phyloP scores from a whole-genome alignment of 2,797 vertebrate species.

The Petrocephalus schoutedeni region DNA sequence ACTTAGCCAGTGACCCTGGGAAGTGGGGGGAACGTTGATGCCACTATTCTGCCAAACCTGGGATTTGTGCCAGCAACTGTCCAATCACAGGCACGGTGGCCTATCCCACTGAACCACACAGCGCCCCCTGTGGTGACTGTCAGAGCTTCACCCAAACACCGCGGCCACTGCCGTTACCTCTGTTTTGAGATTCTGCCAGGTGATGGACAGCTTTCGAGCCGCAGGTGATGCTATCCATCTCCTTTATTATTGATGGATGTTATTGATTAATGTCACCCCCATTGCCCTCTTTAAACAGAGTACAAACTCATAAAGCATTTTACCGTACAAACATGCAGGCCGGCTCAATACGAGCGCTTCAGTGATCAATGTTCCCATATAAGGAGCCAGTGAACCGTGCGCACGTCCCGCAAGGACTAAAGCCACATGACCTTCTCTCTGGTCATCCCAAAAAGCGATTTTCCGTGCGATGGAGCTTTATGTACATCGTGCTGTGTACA shows the following conservation, averaged over 20 bases:
- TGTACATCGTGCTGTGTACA: not conserved
- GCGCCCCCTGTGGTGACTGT: not conserved
- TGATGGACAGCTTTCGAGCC: not conserved
- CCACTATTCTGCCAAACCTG: not conserved
- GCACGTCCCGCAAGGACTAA: not conserved
- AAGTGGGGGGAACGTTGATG: not conserved
- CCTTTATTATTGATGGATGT: conserved; percentile 14
- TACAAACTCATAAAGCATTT: not conserved
- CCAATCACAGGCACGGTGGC: not conserved
- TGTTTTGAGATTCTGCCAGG: not conserved
- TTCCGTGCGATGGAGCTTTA: not conserved
- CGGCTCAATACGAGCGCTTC: not conserved
- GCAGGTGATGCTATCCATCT: too few species aligned
- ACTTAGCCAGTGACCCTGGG: not conserved
- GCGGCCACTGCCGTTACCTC: not conserved
- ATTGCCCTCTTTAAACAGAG: conserved; percentile 16
- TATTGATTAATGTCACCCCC: conserved; percentile 32
- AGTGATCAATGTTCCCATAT: not conserved
- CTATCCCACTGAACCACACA: not conserved
- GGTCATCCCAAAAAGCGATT: not conserved
- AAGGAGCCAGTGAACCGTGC: not conserved
- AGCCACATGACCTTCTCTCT: not conserved
- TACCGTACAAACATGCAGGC: not conserved
- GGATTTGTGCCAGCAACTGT: not conserved
- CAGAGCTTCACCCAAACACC: not conserved